Evolutionary conservation across 2,888 invertebrate genomes (phyloP), one percentile per base, ranked within the genome.

Genomic region (Nomada fabriciana): DNA sequence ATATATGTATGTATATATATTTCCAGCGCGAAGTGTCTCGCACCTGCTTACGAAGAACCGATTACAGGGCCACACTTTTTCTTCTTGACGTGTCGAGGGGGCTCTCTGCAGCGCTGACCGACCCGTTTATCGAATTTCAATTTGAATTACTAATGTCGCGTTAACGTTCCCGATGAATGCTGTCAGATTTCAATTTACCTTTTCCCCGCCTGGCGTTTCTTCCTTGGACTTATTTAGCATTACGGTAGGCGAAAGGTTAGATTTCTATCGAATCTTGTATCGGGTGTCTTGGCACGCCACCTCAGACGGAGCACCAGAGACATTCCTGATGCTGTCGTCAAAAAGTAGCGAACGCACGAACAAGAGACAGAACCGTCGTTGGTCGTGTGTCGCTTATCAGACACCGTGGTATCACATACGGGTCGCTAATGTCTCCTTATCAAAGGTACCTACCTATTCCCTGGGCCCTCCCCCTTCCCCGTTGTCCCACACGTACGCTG

Each of bases 341-440:
- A 88, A 88, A 89, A 84, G 76, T 75, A 84, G 69, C 67, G 64
- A 79, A 68, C 75, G 77, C 76, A 76, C 57, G 85, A 77, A 72
- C 82, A 82, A 82, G 80, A 85, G 82, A 80, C 82, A 80, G 73
- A 78, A 77, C 64, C 71, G 84, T 83, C 86, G 89, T 88, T 86
- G 75, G 88, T 82, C 86, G 89, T 88, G 87, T 76, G 88, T 82
- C 88, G 88, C 89, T 91, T 91, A 91, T 91, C 91, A 82, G 86
- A 70, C 70, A 64, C 70, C 88, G 84, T 86, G 89, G 85, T 92
- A 93, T 92, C 92, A 87, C 92, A 93, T 93, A 93, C 93, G 93
- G 93, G 93, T 93, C 92, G 93, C 93, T 93, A 93, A 93, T 93
- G 93, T 93, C 92, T 93, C 91, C 91, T 93, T 93, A 93, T 93